Evolutionary conservation across 2,888 invertebrate genomes (phyloP).

Genomic region (Sthenelais limicola): DNA sequence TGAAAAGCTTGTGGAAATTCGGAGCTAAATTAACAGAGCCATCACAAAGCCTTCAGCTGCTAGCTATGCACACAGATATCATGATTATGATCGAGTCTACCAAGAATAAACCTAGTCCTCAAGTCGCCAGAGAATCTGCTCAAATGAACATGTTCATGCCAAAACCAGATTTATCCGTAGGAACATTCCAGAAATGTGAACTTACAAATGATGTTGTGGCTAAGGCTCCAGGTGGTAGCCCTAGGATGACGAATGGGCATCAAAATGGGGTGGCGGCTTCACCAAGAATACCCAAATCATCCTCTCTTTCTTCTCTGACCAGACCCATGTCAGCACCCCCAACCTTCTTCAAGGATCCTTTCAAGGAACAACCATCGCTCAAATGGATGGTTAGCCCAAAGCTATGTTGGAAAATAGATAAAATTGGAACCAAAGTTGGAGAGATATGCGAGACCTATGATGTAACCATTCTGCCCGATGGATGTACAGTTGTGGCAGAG

Average conservation of each 20-base stretch:
- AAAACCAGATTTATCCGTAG: conserved; percentile 44
- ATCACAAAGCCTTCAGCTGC: conserved; percentile 49
- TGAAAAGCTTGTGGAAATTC: conserved; percentile 54
- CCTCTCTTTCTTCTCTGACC: conserved; percentile 1
- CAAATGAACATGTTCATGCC: conserved; percentile 52
- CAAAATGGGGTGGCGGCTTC: conserved; percentile 19
- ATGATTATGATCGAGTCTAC: conserved; percentile 48
- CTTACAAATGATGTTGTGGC: conserved; percentile 46
- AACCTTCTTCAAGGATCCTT: conserved; percentile 36
- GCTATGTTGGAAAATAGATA: conserved; percentile 50
- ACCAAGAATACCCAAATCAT: conserved; percentile 13
- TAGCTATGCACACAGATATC: conserved; percentile 51
- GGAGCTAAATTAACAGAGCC: conserved; percentile 52
- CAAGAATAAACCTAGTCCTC: conserved; percentile 36
- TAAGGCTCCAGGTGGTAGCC: conserved; percentile 29
- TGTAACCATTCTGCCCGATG: conserved; percentile 50
- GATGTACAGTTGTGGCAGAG: conserved; percentile 59
- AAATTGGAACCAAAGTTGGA: conserved; percentile 46
- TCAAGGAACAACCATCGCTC: conserved; percentile 30
- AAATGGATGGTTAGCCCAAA: conserved; percentile 34
- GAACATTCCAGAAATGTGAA: conserved; percentile 49
- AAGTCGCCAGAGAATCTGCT: conserved; percentile 45
- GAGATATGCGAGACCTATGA: conserved; percentile 52
- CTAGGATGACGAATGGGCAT: conserved; percentile 15
- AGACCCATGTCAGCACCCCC: conserved; percentile 39